These are phyloP conservation scores for Diaprepes abbreviatus DNA, from an alignment of 2,888 invertebrate genomes.

Conservation along the genomic window DNA sequence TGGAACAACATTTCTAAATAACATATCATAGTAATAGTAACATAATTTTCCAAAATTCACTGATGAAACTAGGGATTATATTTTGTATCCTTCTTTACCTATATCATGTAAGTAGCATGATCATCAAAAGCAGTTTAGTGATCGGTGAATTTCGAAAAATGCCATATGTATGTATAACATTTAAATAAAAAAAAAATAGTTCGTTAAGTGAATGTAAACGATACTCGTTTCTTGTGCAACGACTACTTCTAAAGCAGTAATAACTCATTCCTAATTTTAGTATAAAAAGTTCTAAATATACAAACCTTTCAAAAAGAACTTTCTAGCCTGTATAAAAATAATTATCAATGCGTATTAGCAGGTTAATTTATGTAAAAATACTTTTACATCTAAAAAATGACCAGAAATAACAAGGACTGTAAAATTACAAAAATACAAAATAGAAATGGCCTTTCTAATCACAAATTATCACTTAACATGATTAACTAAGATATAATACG, in stretches of 20 bases:
- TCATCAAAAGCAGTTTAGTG: too few relatives aligned
- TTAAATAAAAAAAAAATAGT: too few relatives aligned
- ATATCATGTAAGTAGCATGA: too few relatives aligned
- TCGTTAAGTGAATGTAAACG: constrained; percentile 1
- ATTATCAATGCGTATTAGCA: constrained; percentile 27
- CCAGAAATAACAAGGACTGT: constrained; percentile 47
- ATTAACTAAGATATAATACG: constrained; percentile 35
- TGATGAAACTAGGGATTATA: too few relatives aligned
- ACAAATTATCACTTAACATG: constrained; percentile 54
- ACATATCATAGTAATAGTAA: too few relatives aligned
- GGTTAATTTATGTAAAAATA: constrained; percentile 33
- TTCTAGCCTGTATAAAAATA: constrained; percentile 29
- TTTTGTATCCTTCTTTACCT: too few relatives aligned
- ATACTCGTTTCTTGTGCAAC: background rate
- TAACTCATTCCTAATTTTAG: constrained; percentile 12
- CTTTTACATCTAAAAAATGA: constrained; percentile 41
- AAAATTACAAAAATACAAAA: constrained; percentile 46
- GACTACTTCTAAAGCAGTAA: background rate
- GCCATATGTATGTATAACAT: too few relatives aligned
- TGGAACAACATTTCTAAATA: too few relatives aligned
- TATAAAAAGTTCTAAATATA: constrained; percentile 20
- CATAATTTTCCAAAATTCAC: too few relatives aligned
- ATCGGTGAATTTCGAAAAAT: too few relatives aligned
- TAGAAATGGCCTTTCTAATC: constrained; percentile 52
- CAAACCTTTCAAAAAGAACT: constrained; percentile 5